phyloP scores from a whole-genome alignment of 2,113 vertebrate genomes.

The Brevimyrus niger region DNA sequence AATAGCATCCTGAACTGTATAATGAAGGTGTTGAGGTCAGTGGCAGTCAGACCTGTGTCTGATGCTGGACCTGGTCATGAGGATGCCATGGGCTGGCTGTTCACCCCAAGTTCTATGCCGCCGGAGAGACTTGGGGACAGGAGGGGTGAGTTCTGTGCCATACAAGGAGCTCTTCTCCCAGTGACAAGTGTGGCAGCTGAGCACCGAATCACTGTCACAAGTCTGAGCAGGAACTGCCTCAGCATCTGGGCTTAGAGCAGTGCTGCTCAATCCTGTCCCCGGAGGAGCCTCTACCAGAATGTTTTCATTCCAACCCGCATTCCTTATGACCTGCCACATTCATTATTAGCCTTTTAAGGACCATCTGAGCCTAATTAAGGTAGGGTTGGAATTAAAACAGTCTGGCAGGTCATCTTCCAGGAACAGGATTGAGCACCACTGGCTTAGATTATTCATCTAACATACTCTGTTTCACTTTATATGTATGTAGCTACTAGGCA shows the following conservation, averaged over 20 bases:
- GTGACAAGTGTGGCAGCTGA: background rate
- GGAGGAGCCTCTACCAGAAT: background rate
- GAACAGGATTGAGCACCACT: background rate
- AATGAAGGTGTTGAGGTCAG: background rate
- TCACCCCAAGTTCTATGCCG: background rate
- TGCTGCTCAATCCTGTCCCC: background rate
- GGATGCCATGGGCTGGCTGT: background rate
- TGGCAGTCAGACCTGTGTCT: background rate
- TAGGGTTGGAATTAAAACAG: background rate
- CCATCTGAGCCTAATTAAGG: background rate
- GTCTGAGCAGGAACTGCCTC: background rate
- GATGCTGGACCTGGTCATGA: background rate
- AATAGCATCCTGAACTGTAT: background rate
- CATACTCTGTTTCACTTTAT: background rate
- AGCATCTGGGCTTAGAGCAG: background rate
- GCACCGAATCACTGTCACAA: background rate
- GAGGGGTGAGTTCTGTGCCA: background rate
- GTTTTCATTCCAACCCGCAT: background rate
- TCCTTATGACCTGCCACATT: background rate
- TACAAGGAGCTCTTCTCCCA: background rate
- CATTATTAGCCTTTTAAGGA: background rate
- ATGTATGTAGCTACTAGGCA: background rate
- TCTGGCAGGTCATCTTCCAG: background rate
- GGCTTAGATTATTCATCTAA: background rate
- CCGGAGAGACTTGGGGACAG: background rate